Conservation (phyloP, 2,113 vertebrate species). For the Noctilio leporinus region DNA sequence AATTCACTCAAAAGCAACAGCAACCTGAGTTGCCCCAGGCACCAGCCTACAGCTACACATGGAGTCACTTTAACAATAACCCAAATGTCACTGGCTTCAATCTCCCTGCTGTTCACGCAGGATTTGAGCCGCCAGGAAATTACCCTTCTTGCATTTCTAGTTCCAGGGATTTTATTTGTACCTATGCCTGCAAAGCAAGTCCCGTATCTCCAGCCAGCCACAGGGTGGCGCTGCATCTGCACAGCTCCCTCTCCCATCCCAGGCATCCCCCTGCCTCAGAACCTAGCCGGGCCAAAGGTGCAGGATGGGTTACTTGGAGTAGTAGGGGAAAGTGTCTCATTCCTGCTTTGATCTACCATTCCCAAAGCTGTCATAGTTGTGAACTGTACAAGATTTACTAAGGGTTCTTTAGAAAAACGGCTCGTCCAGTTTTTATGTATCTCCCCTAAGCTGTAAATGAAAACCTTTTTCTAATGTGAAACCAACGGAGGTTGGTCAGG, state of each 20-base stretch:
- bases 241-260: not conserved
- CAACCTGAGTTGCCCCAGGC: slow-evolving; percentile 22
- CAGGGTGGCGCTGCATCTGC: not conserved
- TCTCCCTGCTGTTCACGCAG: not conserved
- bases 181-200: not conserved
- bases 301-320: too few species aligned
- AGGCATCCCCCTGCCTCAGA: accelerated
- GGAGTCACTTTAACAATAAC: slow-evolving; percentile 51
- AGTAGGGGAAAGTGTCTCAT: not conserved
- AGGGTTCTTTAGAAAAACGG: not conserved
- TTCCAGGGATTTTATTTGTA: not conserved
- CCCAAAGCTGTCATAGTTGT: not conserved
- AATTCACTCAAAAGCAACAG: slow-evolving; percentile 52
- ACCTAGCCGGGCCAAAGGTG: not conserved
- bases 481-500: not conserved
- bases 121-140: not conserved
- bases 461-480: not conserved
- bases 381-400: not conserved
- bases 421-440: not conserved
- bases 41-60: not conserved
- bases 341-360: not conserved
- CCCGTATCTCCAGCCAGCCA: not conserved
- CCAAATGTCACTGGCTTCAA: slow-evolving; percentile 31
- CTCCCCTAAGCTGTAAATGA: not conserved
- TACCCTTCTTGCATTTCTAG: not conserved